Evolutionary conservation across 2,797 vertebrate species (phyloP).

Genomic region (Agapornis canus): DNA sequence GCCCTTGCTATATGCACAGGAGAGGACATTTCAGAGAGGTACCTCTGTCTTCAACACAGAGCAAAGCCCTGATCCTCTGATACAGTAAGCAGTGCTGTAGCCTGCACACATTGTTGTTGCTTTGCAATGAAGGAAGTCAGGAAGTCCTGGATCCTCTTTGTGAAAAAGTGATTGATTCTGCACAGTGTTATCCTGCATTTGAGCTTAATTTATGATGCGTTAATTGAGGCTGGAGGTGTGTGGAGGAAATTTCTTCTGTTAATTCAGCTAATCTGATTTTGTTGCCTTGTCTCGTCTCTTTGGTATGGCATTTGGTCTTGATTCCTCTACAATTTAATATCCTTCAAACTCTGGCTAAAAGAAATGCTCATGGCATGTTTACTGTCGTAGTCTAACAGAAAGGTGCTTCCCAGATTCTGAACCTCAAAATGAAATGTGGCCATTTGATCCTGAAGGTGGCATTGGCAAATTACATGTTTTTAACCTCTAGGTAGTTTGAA

Average conservation of each 20-base stretch:
- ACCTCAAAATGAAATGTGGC: not conserved
- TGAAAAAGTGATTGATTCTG: not conserved
- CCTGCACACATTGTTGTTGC: not conserved
- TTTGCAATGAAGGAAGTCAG: not conserved
- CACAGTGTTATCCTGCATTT: not conserved
- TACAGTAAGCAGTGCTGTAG: not conserved
- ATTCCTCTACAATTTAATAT: not conserved
- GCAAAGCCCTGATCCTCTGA: not conserved
- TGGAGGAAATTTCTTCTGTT: not conserved
- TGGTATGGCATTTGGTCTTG: not conserved
- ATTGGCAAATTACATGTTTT: not conserved
- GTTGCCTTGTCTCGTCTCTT: not conserved
- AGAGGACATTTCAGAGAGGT: not conserved
- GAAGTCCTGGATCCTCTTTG: not conserved
- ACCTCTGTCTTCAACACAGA: not conserved
- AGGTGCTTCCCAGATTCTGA: not conserved
- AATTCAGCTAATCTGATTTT: conserved; percentile 1
- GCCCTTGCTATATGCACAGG: not conserved
- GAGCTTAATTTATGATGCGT: not conserved
- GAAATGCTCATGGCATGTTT: not conserved
- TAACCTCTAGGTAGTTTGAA: not conserved
- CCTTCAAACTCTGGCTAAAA: not conserved
- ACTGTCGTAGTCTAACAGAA: not conserved
- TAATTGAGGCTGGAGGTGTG: conserved; percentile 16
- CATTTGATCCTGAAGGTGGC: not conserved